phyloP scores from a whole-genome alignment of 2,797 vertebrate species.

The Acanthurus lineatus region DNA sequence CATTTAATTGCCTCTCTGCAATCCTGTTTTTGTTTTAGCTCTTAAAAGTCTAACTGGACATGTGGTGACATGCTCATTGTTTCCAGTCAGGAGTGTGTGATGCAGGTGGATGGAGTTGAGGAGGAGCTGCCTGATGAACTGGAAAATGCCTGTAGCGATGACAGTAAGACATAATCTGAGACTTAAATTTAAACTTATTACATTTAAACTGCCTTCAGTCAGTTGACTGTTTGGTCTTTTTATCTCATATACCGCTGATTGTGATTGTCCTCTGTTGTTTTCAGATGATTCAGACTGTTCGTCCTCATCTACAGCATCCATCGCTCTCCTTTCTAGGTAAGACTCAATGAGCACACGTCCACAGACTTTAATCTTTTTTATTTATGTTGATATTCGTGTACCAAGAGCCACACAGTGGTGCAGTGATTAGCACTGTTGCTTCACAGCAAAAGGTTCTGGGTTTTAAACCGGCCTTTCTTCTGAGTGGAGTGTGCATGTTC shows the following conservation, averaged over 20 bases:
- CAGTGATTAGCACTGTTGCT: too few relatives aligned
- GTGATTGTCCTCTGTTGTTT: constrained; percentile 32
- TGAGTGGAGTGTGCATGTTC: too few relatives aligned
- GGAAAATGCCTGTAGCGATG: constrained; percentile 87
- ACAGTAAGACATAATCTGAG: constrained; percentile 56
- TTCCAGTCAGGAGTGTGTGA: constrained; percentile 66
- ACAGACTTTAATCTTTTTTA: too few relatives aligned
- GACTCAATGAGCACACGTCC: not conserved
- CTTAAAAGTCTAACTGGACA: not conserved
- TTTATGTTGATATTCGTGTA: too few relatives aligned
- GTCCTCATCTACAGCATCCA: constrained; percentile 80
- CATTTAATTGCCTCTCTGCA: not conserved
- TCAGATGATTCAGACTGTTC: constrained; percentile 87
- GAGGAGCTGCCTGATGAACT: constrained; percentile 89
- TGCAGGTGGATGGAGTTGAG: constrained; percentile 78
- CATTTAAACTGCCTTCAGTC: not conserved
- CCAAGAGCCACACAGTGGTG: too few relatives aligned
- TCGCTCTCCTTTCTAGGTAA: constrained; percentile 83
- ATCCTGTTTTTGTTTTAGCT: not conserved
- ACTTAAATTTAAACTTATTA: not conserved
- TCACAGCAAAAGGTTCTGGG: too few relatives aligned
- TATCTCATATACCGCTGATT: not conserved
- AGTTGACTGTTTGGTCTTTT: not conserved
- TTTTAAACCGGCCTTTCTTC: too few relatives aligned
- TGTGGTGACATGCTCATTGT: not conserved